phyloP scores from a whole-genome alignment of 1,140 invertebrate species.

The Protaetia brevitarsis region DNA sequence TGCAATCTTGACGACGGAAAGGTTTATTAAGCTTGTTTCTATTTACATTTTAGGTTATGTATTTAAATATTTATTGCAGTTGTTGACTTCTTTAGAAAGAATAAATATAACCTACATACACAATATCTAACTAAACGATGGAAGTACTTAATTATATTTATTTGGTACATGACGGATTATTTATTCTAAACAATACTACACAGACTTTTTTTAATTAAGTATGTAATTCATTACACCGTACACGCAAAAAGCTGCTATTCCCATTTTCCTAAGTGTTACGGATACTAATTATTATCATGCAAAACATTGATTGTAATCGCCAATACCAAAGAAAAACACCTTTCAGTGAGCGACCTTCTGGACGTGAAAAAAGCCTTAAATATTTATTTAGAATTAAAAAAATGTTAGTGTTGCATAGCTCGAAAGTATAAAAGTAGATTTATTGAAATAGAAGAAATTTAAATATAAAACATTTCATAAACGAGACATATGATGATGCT shows the following conservation, averaged over 20 bases:
- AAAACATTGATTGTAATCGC: conserved; percentile 2
- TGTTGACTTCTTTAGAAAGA: no score
- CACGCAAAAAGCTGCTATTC: background rate
- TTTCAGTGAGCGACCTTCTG: background rate
- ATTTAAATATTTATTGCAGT: no score
- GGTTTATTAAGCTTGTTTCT: no score
- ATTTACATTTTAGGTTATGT: no score
- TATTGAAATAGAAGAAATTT: background rate
- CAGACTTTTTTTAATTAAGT: no score
- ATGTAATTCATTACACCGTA: background rate
- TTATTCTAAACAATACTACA: background rate
- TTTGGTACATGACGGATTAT: no score
- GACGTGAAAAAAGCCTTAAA: background rate
- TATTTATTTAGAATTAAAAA: conserved; percentile 27
- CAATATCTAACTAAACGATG: no score
- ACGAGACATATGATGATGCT: background rate
- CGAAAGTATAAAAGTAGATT: conserved; percentile 17
- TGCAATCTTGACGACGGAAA: no score
- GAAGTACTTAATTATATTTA: no score
- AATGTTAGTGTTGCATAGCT: conserved; percentile 17
- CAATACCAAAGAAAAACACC: conserved; percentile 4
- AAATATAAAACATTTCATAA: conserved; percentile 5
- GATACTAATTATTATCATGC: no score
- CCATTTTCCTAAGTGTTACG: background rate
- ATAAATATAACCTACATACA: no score